Conservation (phyloP, 2,888 invertebrate genomes). For the Apamea epomidion region DNA sequence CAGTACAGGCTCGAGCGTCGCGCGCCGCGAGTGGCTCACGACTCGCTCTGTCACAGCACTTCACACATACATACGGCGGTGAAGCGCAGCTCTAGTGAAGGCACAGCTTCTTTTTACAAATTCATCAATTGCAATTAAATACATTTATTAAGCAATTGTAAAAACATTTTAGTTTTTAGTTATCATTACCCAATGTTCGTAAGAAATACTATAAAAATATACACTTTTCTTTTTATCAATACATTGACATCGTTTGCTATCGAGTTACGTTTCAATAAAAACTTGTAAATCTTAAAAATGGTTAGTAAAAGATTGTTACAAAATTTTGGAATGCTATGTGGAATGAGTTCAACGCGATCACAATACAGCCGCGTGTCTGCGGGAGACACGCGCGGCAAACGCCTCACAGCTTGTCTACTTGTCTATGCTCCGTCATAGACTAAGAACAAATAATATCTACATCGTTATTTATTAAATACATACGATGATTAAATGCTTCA, state of each 20-base stretch:
- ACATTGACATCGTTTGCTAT: constrained; percentile 36
- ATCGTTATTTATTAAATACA: constrained; percentile 54
- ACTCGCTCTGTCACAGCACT: neutral
- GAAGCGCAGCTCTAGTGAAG: constrained; percentile 28
- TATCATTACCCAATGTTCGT: constrained; percentile 10
- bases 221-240: constrained; percentile 34
- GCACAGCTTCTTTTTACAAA: constrained; percentile 38
- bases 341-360: constrained; percentile 71
- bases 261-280: constrained; percentile 45
- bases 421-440: constrained; percentile 64
- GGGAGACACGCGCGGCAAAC: constrained; percentile 2
- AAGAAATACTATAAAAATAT: constrained; percentile 59
- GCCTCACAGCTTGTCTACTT: constrained; percentile 49
- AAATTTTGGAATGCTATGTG: constrained; percentile 75
- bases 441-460: constrained; percentile 55
- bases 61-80: constrained; percentile 5
- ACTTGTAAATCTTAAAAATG: constrained; percentile 67
- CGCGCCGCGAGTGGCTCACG: neutral
- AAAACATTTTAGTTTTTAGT: constrained; percentile 19
- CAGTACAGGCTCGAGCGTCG: neutral
- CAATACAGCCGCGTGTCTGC: constrained; percentile 28
- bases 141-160: constrained; percentile 39
- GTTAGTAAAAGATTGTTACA: constrained; percentile 67
- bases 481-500: constrained; percentile 65
- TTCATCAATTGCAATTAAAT: constrained; percentile 36